Percentiles rank a stretch among this genome's conserved stretches.
These are phyloP conservation scores for Phalanger gymnotis DNA, from an alignment of 2,797 vertebrate genomes.

Conservation along the genomic window DNA sequence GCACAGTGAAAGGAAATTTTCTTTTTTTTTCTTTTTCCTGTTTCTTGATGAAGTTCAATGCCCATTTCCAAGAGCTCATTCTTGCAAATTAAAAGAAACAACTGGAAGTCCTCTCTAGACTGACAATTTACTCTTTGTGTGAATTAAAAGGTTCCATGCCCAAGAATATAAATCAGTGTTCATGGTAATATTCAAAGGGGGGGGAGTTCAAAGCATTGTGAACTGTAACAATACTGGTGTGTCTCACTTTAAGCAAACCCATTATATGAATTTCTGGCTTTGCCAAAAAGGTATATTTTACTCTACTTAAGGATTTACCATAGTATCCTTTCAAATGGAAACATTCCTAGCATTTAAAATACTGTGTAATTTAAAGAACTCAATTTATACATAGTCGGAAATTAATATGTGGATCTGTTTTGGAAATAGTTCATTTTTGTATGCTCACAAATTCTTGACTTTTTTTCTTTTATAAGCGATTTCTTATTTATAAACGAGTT, in stretches of 20 bases:
- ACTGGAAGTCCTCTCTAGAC: background rate
- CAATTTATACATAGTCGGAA: background rate
- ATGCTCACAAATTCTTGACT: background rate
- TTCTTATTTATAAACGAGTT: background rate
- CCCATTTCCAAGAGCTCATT: constrained; percentile 15
- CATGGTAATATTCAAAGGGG: background rate
- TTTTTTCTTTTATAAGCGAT: background rate
- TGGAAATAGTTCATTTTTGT: background rate
- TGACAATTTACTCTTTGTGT: constrained; percentile 17
- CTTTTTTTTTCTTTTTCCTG: background rate
- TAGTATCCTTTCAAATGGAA: background rate
- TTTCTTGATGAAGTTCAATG: background rate
- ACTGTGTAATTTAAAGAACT: background rate
- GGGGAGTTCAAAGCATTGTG: background rate
- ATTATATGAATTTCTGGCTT: background rate
- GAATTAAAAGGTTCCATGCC: constrained; percentile 23
- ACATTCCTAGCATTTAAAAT: background rate
- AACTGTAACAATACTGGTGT: background rate
- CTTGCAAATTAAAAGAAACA: constrained; percentile 50
- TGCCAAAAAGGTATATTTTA: background rate
- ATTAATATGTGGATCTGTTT: background rate
- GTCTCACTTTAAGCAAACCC: background rate
- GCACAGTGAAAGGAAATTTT: background rate
- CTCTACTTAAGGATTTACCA: background rate
- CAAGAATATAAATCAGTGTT: background rate